Evolutionary conservation across 2,113 vertebrate species (phyloP).

Genomic region (Coracopsis vasa): DNA sequence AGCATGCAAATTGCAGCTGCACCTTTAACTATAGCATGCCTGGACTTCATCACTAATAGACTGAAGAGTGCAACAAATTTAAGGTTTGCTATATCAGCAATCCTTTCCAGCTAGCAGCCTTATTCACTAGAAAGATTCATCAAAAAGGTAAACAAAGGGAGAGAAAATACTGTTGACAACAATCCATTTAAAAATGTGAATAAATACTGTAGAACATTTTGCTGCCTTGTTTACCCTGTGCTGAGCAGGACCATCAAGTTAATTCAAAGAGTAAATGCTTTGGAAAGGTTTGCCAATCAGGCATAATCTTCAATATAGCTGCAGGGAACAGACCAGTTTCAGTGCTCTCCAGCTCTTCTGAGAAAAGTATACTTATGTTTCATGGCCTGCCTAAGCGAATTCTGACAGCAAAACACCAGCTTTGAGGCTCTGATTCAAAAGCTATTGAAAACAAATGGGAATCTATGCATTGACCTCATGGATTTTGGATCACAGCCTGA

Average conservation of each 20-base stretch:
- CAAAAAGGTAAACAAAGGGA: neutral
- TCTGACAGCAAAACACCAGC: neutral
- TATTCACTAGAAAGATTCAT: constrained; percentile 11
- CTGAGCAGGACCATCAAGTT: constrained; percentile 4
- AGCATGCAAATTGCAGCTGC: neutral
- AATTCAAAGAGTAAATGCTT: constrained; percentile 2
- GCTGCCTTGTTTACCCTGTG: neutral
- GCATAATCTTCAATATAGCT: neutral
- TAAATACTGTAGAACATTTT: neutral
- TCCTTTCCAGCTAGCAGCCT: neutral
- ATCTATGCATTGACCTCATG: neutral
- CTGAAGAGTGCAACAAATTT: neutral
- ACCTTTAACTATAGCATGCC: neutral
- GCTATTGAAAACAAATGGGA: neutral
- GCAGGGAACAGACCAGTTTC: neutral
- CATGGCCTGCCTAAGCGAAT: neutral
- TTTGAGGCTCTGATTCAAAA: neutral
- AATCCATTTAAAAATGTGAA: neutral
- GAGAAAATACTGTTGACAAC: neutral
- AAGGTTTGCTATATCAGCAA: constrained; percentile 20
- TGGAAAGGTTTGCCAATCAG: neutral
- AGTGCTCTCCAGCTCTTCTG: neutral
- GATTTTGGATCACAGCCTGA: neutral
- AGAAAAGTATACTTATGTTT: neutral
- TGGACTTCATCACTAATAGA: rapidly evolving